phyloP scores from a whole-genome alignment of 2,888 invertebrate genomes.

The Silvanus unidentatus region DNA sequence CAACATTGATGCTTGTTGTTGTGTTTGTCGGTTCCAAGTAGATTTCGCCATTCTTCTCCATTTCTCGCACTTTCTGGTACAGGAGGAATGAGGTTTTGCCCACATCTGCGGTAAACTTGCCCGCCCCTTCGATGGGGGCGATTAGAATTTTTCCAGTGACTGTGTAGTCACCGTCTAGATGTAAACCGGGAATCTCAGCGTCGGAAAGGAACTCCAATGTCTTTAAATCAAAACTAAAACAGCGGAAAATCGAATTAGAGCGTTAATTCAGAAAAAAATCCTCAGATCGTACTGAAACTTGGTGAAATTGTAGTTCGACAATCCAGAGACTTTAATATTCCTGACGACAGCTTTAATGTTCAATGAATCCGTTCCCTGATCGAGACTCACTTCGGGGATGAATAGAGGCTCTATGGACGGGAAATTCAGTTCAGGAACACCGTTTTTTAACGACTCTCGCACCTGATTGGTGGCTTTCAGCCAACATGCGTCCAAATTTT shows the following conservation, averaged over 20 bases:
- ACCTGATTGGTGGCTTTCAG: constrained; percentile 28
- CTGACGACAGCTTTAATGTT: constrained; percentile 22
- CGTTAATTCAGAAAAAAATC: neutral
- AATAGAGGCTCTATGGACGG: constrained; percentile 35
- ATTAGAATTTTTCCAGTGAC: constrained; percentile 35
- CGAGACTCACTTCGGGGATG: constrained; percentile 26
- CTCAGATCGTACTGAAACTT: constrained; percentile 21
- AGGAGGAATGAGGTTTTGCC: constrained; percentile 12
- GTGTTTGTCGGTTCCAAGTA: constrained; percentile 25
- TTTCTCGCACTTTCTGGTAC: constrained; percentile 26
- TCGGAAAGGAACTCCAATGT: constrained; percentile 28
- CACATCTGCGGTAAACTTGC: constrained; percentile 7
- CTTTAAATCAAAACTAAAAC: constrained; percentile 30
- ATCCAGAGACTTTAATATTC: constrained; percentile 20
- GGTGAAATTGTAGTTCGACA: constrained; percentile 17
- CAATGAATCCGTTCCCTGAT: constrained; percentile 21
- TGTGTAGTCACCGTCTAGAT: constrained; percentile 31
- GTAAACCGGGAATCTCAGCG: constrained; percentile 21
- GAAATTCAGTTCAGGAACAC: constrained; percentile 37
- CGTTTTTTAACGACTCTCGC: constrained; percentile 30
- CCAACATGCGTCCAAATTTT: constrained; percentile 25
- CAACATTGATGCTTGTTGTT: constrained; percentile 26
- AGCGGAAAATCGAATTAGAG: no score
- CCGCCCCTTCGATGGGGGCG: constrained; percentile 31
- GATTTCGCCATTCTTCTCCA: constrained; percentile 22